Evolutionary conservation across 2,888 invertebrate species (phyloP).

Genomic region (Lepidonotus clava): DNA sequence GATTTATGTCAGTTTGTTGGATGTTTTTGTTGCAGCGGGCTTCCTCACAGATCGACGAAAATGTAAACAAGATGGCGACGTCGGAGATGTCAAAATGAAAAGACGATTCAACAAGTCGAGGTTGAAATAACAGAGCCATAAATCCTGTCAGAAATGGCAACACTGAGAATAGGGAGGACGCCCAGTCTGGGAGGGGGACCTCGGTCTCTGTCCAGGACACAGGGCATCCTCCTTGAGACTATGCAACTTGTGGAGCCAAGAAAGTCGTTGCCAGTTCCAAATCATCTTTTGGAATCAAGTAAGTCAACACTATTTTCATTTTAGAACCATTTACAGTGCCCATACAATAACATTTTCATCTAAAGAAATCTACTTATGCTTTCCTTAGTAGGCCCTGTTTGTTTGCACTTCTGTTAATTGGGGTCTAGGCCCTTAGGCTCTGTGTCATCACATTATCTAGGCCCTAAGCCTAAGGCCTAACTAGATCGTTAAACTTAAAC

Average conservation of each 20-base stretch:
- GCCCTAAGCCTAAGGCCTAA: too few species aligned
- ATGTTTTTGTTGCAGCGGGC: not conserved
- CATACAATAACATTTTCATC: not conserved
- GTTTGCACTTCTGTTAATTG: too few species aligned
- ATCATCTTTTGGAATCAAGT: slow-evolving; percentile 70
- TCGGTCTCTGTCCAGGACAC: slow-evolving; percentile 49
- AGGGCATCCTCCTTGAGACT: slow-evolving; percentile 60
- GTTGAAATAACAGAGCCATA: not conserved
- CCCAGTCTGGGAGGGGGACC: slow-evolving; percentile 19
- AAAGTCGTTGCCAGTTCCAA: slow-evolving; percentile 67
- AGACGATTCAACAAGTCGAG: not conserved
- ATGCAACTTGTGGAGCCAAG: slow-evolving; percentile 74
- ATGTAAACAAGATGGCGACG: slow-evolving; percentile 54
- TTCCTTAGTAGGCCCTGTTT: too few species aligned
- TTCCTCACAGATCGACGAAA: not conserved
- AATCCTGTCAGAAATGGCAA: slow-evolving; percentile 45
- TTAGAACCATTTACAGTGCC: not conserved
- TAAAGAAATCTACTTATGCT: too few species aligned
- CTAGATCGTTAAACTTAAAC: too few species aligned
- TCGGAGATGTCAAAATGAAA: not conserved
- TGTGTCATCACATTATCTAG: too few species aligned
- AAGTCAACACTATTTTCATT: slow-evolving; percentile 51
- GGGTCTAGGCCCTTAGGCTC: too few species aligned
- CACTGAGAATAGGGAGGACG: slow-evolving; percentile 13
- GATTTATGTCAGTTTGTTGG: too few species aligned